Base-by-base conservation (phyloP, 2,888 invertebrate genomes). In the Chironomus tentans region DNA sequence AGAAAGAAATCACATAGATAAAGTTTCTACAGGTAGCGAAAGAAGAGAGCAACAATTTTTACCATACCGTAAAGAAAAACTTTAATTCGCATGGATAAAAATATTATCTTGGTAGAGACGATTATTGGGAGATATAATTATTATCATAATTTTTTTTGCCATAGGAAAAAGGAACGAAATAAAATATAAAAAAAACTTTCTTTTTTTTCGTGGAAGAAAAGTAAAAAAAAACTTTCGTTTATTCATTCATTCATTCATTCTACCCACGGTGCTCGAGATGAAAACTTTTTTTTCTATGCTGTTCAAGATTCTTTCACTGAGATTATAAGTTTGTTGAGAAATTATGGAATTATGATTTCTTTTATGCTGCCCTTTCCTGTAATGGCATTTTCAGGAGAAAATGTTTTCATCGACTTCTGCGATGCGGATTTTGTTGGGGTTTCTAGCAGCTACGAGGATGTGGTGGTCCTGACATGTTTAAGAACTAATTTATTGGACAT, bases 341-440 rank as follows among this genome's bases (percentile, higher is more conserved):
- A 73, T 73, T 73, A 73, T 62, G 72, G 62, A 62, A 62, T 73
- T 73, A 73, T 72, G 72, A 72, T 72, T 72, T 73, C 48, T 22
- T 56, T 72, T 50, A 28, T 73, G n/a, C 46, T 21, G 56, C 56
- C 50, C 56, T 56, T 56, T 56, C 56, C 56, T 56, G 56, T 56
- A 56, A 56, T 56, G 56, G 56, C 56, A 56, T 56, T 15, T 56
- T 18, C 56, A 56, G n/a, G 15, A 13, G 50, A 50, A 50, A n/a
- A n/a, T 50, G 13, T 38, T 10, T 10, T 38, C 10, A 10, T 10
- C 38, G 56, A n/a, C 18, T 56, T 56, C 18, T 56, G 2, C 12
- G 18, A 15, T 18, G 13, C 2, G 18, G 56, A 15, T 15, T 56
- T 15, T 56, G 4, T 6, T 6, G 12, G 15, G 56, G 1, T 56